Evolutionary conservation across 2,113 vertebrate genomes (phyloP).

Genomic region (Nanorana parkeri): DNA sequence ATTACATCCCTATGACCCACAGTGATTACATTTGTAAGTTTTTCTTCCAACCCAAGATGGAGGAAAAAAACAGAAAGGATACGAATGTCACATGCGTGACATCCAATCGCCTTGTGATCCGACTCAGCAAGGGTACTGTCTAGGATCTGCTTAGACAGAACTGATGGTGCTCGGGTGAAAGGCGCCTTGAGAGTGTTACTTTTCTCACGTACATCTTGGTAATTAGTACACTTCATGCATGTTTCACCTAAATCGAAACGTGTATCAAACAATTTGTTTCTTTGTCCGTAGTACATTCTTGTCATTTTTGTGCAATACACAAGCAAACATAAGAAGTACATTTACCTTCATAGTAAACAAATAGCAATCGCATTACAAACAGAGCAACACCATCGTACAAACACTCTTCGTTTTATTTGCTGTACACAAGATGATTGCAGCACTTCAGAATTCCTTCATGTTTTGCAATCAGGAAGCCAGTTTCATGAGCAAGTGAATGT

Average conservation of each 20-base stretch:
- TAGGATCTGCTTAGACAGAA: no score
- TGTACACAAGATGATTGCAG: background rate
- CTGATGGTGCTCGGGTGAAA: no score
- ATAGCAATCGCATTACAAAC: background rate
- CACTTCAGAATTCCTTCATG: background rate
- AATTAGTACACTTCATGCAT: background rate
- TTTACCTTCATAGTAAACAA: background rate
- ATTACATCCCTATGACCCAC: no score
- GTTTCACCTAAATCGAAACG: background rate
- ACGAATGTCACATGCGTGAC: no score
- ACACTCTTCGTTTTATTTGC: background rate
- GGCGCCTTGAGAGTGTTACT: no score
- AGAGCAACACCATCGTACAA: background rate
- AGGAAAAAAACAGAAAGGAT: no score
- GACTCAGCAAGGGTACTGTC: no score
- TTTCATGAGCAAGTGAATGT: background rate
- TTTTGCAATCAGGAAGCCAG: background rate
- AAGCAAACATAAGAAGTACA: background rate
- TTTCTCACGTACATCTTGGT: no score
- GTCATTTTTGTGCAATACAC: background rate
- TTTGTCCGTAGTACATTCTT: background rate
- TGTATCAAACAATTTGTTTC: background rate
- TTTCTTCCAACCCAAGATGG: no score
- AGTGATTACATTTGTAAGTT: no score
- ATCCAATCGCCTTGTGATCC: no score